Conservation (phyloP, 2,797 vertebrate species). For the Malurus splendens region DNA sequence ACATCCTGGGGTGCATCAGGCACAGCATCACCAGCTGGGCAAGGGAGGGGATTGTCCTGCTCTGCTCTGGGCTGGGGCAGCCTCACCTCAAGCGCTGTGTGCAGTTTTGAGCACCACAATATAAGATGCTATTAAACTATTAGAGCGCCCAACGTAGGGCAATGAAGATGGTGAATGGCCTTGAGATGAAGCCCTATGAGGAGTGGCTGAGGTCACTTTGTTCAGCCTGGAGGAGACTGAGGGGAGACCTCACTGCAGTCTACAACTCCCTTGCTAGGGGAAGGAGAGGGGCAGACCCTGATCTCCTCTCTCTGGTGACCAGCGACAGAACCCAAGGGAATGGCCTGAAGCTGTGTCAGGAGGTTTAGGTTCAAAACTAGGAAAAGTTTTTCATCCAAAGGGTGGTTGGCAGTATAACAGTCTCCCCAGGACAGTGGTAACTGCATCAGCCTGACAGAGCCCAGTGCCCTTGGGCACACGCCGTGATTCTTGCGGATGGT, state of each 20-base stretch:
- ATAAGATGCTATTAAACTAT: background rate
- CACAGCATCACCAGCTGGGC: fast-evolving
- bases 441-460: background rate
- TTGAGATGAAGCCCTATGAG: fast-evolving
- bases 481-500: background rate
- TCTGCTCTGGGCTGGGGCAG: fast-evolving
- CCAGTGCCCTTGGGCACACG: background rate
- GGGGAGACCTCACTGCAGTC: background rate
- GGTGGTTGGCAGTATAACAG: background rate
- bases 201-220: background rate
- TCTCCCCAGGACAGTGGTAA: too few species aligned
- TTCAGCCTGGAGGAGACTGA: background rate
- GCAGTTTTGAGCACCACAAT: fast-evolving
- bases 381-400: background rate
- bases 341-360: background rate
- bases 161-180: too few species aligned
- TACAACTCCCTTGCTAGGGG: too few species aligned
- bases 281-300: too few species aligned
- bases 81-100: background rate
- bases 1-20: fast-evolving
- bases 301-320: background rate
- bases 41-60: background rate
- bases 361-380: background rate
- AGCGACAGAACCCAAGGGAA: background rate
- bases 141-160: too few species aligned